phyloP scores from a whole-genome alignment of 2,113 vertebrate genomes.

The Syrrhaptes paradoxus region DNA sequence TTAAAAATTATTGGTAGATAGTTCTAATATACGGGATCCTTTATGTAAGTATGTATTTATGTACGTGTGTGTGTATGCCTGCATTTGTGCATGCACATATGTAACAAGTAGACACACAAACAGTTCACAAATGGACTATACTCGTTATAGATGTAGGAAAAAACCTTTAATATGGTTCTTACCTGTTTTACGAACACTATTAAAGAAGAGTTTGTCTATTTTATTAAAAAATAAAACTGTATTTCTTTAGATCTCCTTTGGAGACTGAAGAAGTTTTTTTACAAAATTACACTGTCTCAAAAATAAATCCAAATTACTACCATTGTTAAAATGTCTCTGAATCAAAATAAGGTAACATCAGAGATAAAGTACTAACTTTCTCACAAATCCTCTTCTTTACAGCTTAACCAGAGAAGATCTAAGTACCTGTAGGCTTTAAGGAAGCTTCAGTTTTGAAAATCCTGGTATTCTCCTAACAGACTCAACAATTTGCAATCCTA shows the following conservation, averaged over 20 bases:
- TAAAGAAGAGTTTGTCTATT: neutral
- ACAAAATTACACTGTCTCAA: neutral
- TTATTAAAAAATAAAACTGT: neutral
- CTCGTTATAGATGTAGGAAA: neutral
- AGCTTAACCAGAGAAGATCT: neutral
- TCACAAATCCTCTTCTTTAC: neutral
- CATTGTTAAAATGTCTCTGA: neutral
- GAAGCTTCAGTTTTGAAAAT: neutral
- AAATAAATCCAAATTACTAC: neutral
- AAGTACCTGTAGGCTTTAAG: neutral
- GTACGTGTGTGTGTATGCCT: too few relatives aligned
- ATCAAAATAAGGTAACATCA: neutral
- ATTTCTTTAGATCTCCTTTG: neutral
- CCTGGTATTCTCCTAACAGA: neutral
- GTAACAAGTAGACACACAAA: neutral
- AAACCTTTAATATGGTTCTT: neutral
- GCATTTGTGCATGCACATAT: neutral
- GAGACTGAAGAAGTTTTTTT: neutral
- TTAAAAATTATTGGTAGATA: neutral
- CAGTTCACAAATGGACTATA: neutral
- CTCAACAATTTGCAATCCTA: neutral
- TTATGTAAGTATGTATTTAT: neutral
- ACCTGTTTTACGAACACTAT: neutral
- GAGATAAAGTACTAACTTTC: neutral
- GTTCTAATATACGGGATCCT: neutral